Conservation (phyloP, 2,113 vertebrate genomes). For the human (Homo sapiens) region DNA sequence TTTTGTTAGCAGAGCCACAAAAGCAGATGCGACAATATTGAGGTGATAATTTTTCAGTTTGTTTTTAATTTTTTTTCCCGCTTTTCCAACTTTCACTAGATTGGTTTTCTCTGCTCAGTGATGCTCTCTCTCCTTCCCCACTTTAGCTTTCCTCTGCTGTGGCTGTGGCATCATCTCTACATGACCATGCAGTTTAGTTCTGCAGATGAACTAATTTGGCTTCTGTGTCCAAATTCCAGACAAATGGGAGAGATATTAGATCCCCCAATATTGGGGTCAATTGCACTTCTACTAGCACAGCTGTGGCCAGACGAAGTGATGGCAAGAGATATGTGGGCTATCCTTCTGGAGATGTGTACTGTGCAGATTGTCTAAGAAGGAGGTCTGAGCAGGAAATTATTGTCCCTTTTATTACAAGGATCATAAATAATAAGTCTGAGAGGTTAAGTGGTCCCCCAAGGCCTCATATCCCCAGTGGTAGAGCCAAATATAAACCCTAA, state of each 20-base stretch:
- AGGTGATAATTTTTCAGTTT: neutral
- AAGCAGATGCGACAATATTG: neutral
- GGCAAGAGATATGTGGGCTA: neutral
- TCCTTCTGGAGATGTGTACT: neutral
- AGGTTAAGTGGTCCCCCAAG: neutral
- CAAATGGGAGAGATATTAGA: neutral
- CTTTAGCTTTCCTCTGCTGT: neutral
- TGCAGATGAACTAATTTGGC: neutral
- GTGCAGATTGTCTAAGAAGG: neutral
- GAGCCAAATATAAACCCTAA: neutral
- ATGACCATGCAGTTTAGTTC: neutral
- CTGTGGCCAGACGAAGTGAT: neutral
- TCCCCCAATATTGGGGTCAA: neutral
- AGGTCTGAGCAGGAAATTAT: neutral
- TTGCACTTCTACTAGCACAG: neutral
- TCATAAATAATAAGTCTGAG: neutral
- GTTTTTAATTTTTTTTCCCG: neutral
- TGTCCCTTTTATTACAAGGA: neutral
- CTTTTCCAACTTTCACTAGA: neutral
- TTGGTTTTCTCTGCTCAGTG: neutral
- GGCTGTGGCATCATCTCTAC: neutral
- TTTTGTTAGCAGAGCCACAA: neutral
- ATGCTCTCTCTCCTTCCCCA: neutral
- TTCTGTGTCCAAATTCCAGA: neutral
- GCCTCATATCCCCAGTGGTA: neutral